These are phyloP conservation scores for Nautilus pompilius DNA, from an alignment of 1,140 invertebrate species.

Conservation along the genomic window DNA sequence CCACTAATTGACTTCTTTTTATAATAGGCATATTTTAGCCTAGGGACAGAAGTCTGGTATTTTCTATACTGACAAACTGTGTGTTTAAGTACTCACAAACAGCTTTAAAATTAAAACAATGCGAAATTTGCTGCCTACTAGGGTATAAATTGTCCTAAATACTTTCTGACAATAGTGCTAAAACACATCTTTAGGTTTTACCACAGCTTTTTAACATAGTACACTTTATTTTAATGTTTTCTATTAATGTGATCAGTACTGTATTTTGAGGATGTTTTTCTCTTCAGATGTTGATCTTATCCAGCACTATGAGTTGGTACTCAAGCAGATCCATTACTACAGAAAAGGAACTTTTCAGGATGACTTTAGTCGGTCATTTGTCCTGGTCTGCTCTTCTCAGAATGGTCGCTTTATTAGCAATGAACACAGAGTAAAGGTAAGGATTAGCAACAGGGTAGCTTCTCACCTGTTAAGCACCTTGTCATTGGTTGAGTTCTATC, in stretches of 20 bases:
- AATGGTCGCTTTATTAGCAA: conserved; percentile 91
- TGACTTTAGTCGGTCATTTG: conserved; percentile 84
- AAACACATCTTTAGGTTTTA: no score
- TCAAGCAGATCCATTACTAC: conserved; percentile 86
- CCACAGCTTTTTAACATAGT: neutral
- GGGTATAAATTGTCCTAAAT: no score
- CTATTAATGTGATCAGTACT: neutral
- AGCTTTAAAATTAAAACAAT: no score
- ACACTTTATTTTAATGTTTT: neutral
- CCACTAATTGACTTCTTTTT: no score
- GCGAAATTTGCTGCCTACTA: no score
- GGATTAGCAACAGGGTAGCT: no score
- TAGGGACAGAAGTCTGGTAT: no score
- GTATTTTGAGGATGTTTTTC: conserved; percentile 4
- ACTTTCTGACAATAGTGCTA: neutral
- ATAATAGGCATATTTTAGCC: no score
- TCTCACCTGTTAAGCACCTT: neutral
- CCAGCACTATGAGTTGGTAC: conserved; percentile 77
- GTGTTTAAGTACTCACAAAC: no score
- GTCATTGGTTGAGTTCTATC: neutral
- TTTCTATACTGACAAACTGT: no score
- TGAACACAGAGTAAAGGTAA: conserved; percentile 87
- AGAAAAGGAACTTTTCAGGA: conserved; percentile 88
- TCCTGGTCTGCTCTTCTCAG: conserved; percentile 87
- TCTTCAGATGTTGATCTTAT: conserved; percentile 72